Evolutionary conservation across 2,888 invertebrate genomes (phyloP), one percentile per base, ranked within the genome.

Genomic region (Mimumesa dahlbomi): DNA sequence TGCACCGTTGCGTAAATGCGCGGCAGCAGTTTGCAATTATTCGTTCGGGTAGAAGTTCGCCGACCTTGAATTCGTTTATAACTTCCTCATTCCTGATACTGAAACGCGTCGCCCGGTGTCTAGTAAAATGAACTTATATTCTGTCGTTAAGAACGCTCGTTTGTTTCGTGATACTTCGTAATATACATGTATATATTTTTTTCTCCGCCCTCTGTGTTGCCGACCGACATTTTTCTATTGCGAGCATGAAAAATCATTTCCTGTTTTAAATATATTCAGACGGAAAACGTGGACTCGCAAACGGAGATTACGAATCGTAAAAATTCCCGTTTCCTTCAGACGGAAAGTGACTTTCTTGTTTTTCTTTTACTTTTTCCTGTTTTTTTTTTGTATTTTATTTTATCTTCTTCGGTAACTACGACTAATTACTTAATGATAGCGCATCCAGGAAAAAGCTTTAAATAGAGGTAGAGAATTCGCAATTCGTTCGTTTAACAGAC

Each of bases 401-500:
- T n/a, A 36, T 14, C 16, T n/a, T 21, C n/a, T 11, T 5, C 31
- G 11, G 34, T 69, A 45, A 69, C 56, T 22, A 5, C 21, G 54
- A 70, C 62, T 56, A 70, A 70, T 69, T 56, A 56, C 43, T 50
- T 19, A 52, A 56, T 50, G 48, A 54, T 45, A 38, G 1, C 29
- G 7, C 16, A 16, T 19, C 9, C 14, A 2, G 16, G 14, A 19
- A 50, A 19, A 13, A 4, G 49, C 19, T n/a, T 53, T 11, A 29
- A 43, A 38, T 21, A 13, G 25, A 14, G 19, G 22, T 7, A 18
- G 45, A 6, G 9, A 43, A 43, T 43, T 21, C 16, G 13, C 16
- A n/a, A 29, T 11, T 1, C 18, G 18, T 2, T 2, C 56, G 42
- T 52, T 43, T 48, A 52, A 57, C 67, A 42, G 14, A 1, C 22